Evolutionary conservation across 2,888 invertebrate species (phyloP).

Genomic region (Polyploca ridens): DNA sequence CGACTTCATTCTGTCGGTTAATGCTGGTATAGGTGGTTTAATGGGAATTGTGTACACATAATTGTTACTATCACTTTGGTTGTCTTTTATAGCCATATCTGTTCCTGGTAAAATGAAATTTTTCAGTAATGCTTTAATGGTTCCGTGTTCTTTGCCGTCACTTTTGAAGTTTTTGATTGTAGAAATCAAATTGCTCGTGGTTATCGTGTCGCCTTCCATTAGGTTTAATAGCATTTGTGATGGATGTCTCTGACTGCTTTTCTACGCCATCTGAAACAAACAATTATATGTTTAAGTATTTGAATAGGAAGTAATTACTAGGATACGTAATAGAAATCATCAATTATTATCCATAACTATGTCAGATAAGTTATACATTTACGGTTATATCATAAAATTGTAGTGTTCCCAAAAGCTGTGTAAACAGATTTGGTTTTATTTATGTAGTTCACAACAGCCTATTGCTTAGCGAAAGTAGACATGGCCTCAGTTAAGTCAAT

Average conservation of each 20-base stretch:
- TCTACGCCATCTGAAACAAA: conserved; percentile 80
- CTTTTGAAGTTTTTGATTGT: conserved; percentile 66
- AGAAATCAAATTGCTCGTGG: conserved; percentile 66
- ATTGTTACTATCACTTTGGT: conserved; percentile 61
- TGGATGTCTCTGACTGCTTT: conserved; percentile 62
- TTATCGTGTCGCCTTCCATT: conserved; percentile 75
- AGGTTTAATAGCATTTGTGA: conserved; percentile 72
- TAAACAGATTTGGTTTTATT: conserved; percentile 30
- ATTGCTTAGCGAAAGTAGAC: conserved; percentile 44
- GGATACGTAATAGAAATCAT: conserved; percentile 13
- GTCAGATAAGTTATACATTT: conserved; percentile 24
- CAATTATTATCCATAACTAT: conserved; percentile 19
- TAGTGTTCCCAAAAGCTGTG: conserved; percentile 23
- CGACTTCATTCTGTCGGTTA: conserved; percentile 62
- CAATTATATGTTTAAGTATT: conserved; percentile 21
- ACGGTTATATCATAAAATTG: conserved; percentile 41
- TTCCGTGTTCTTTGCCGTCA: conserved; percentile 67
- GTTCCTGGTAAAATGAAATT: conserved; percentile 72
- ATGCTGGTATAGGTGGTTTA: conserved; percentile 55
- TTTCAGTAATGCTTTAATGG: conserved; percentile 70
- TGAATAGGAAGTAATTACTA: conserved; percentile 24
- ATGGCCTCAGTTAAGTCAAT: conserved; percentile 10
- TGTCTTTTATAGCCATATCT: conserved; percentile 78
- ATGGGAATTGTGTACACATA: conserved; percentile 72
- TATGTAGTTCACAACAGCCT: conserved; percentile 38